These are phyloP conservation scores for Prolemur simus DNA, from an alignment of 2,113 vertebrate genomes.

Conservation along the genomic window DNA sequence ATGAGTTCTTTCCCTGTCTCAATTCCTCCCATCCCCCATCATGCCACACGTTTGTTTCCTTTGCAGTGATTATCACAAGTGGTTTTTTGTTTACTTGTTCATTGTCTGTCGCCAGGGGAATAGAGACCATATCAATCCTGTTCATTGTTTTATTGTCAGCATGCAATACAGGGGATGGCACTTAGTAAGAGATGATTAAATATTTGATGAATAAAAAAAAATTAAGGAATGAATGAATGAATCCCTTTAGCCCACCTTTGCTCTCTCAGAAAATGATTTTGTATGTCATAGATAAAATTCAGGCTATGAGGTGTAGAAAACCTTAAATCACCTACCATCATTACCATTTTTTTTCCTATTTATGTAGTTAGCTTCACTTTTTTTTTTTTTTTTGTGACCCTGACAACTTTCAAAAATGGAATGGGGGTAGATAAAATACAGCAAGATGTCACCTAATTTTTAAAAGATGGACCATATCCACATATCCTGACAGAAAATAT, in stretches of 20 bases:
- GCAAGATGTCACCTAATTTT: background rate
- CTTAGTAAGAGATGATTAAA: background rate
- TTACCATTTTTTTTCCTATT: background rate
- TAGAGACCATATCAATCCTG: background rate
- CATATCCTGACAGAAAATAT: background rate
- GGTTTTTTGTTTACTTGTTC: background rate
- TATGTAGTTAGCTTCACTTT: background rate
- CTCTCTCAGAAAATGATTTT: constrained; percentile 18
- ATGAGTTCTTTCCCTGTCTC: background rate
- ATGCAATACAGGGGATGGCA: background rate
- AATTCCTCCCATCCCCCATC: background rate
- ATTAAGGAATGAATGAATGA: background rate
- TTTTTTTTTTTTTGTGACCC: background rate
- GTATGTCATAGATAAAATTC: background rate
- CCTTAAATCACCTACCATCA: background rate
- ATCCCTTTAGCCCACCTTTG: background rate
- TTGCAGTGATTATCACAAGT: background rate
- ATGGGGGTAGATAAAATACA: background rate
- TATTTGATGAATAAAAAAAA: background rate
- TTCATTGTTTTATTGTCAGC: background rate
- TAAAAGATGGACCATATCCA: background rate
- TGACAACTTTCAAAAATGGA: background rate
- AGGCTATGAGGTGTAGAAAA: background rate
- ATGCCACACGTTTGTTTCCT: background rate
- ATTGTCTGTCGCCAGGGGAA: background rate